phyloP scores from a whole-genome alignment of 2,888 invertebrate species.

The Acanthosepion lycidas region DNA sequence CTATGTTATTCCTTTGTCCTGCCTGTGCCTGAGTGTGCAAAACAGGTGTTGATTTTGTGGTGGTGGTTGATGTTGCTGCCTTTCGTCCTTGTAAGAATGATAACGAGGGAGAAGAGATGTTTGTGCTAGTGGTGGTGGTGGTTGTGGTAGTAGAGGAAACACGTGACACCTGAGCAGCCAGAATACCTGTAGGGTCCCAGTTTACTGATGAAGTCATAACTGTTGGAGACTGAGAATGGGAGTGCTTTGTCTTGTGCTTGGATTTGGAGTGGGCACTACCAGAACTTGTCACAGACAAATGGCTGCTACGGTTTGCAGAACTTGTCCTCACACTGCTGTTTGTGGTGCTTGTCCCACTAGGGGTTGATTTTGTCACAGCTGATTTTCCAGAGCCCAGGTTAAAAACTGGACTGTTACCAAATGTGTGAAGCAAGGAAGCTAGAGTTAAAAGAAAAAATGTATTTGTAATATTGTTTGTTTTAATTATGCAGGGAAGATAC shows the following conservation, averaged over 20 bases:
- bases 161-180: conserved; percentile 23
- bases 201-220: conserved; percentile 24
- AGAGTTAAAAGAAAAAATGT: not conserved
- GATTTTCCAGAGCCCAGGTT: conserved; percentile 49
- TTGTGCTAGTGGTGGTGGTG: conserved; percentile 8
- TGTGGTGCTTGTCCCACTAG: conserved; percentile 51
- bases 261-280: conserved; percentile 1
- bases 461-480: too few relatives aligned
- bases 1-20: not conserved
- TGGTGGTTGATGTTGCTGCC: not conserved
- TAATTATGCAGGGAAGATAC: too few relatives aligned
- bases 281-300: conserved; percentile 25
- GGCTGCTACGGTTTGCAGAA: conserved; percentile 23
- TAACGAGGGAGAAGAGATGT: not conserved
- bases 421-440: conserved; percentile 54
- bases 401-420: conserved; percentile 45
- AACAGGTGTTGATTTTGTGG: not conserved
- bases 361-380: conserved; percentile 52
- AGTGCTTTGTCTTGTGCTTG: not conserved
- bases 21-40: not conserved
- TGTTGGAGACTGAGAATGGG: not conserved
- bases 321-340: conserved; percentile 52
- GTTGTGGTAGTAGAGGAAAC: not conserved
- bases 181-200: conserved; percentile 24
- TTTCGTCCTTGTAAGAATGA: not conserved